Conservation (phyloP, 2,888 invertebrate genomes). For the Operophtera brumata region DNA sequence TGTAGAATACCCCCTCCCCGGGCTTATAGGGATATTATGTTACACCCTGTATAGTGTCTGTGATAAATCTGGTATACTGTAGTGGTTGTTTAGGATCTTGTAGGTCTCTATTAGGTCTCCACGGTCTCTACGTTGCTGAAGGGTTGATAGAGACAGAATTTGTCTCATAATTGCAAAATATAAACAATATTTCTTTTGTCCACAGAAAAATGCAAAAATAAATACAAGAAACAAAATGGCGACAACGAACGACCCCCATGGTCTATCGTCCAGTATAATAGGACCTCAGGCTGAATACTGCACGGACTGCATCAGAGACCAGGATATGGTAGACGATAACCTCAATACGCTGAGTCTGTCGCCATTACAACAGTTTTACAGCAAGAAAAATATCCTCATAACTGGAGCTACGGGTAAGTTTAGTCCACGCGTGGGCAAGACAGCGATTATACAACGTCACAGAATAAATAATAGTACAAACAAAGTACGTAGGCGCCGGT, state of each 20-base stretch:
- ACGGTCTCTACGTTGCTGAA: no score
- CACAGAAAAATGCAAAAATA: conserved; percentile 39
- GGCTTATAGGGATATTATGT: no score
- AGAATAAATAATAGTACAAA: no score
- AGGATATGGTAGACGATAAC: conserved; percentile 39
- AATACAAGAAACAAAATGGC: conserved; percentile 41
- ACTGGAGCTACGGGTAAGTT: conserved; percentile 81
- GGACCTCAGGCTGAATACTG: conserved; percentile 22
- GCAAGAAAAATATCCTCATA: conserved; percentile 79
- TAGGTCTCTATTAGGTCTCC: no score
- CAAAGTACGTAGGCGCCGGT: no score
- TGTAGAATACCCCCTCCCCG: no score
- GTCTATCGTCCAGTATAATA: conserved; percentile 13
- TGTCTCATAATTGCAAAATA: no score
- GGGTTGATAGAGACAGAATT: no score
- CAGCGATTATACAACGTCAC: neutral
- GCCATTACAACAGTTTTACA: conserved; percentile 80
- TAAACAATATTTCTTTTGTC: conserved; percentile 33
- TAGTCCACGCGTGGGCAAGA: no score
- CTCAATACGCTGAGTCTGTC: conserved; percentile 50
- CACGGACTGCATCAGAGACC: conserved; percentile 29
- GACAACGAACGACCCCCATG: conserved; percentile 13
- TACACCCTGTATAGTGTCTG: no score
- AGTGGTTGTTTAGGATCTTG: no score
- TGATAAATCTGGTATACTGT: no score